Conservation (phyloP, 2,888 invertebrate genomes). For the Trissolcus japonicus region DNA sequence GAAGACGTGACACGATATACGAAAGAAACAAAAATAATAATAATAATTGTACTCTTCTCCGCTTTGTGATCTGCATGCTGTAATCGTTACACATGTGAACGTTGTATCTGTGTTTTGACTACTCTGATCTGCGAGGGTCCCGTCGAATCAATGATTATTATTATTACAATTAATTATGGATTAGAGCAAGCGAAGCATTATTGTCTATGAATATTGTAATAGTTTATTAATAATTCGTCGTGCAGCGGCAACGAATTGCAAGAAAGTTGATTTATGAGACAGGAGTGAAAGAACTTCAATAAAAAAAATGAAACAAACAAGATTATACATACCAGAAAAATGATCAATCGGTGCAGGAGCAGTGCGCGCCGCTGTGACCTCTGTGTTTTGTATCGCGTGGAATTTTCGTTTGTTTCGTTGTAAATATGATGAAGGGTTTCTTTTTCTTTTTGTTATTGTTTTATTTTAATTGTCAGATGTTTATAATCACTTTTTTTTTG, state of each 20-base stretch:
- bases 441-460: slow-evolving; percentile 1
- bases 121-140: slow-evolving; percentile 61
- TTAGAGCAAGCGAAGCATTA: slow-evolving; percentile 65
- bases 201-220: slow-evolving; percentile 67
- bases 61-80: slow-evolving; percentile 69
- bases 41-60: slow-evolving; percentile 65
- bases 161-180: slow-evolving; percentile 66
- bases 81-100: slow-evolving; percentile 64
- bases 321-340: too few relatives aligned
- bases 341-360: background rate
- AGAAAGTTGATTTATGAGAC: slow-evolving; percentile 19
- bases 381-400: too few relatives aligned
- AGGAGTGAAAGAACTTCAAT: slow-evolving; percentile 23
- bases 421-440: background rate
- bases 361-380: too few relatives aligned
- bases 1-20: background rate
- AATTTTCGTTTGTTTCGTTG: too few relatives aligned
- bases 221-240: slow-evolving; percentile 66
- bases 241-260: slow-evolving; percentile 55
- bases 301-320: slow-evolving; percentile 12
- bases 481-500: background rate
- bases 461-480: slow-evolving; percentile 1
- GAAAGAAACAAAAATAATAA: background rate
- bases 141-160: slow-evolving; percentile 59
- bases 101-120: slow-evolving; percentile 64